These are phyloP conservation scores for Araneus ventricosus DNA, from an alignment of 1,140 invertebrate species.

Conservation along the genomic window DNA sequence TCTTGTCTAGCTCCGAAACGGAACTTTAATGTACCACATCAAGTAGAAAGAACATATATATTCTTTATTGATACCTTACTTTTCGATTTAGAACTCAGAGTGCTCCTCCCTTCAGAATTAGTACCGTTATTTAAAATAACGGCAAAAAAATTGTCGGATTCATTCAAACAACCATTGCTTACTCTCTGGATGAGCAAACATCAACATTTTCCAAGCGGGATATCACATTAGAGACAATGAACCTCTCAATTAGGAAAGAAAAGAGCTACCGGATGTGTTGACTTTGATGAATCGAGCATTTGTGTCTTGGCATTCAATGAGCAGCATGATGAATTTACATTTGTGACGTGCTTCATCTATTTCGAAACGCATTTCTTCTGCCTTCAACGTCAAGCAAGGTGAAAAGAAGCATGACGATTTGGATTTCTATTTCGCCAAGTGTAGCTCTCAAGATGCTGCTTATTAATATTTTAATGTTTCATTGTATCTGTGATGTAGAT, in stretches of 20 bases:
- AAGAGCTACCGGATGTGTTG: slow-evolving; percentile 45
- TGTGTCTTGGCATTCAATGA: slow-evolving; percentile 23
- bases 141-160: no score
- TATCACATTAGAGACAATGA: no score
- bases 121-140: no score
- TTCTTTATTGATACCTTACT: no score
- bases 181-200: no score
- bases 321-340: slow-evolving; percentile 31
- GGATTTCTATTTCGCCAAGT: not conserved
- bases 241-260: slow-evolving; percentile 2
- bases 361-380: not conserved
- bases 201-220: no score
- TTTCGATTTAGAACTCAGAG: no score
- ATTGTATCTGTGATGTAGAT: not conserved
- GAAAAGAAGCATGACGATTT: slow-evolving; percentile 12
- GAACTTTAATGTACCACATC: no score
- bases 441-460: not conserved
- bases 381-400: not conserved
- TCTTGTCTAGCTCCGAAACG: no score
- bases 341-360: slow-evolving; percentile 24
- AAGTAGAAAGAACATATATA: no score
- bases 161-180: no score
- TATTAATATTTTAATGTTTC: not conserved
- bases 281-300: slow-evolving; percentile 60
- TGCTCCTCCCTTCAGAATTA: no score